Evolutionary conservation across 1,140 invertebrate genomes (phyloP), one percentile per base, ranked within the genome.

Genomic region (honey bee (Apis mellifera)): DNA sequence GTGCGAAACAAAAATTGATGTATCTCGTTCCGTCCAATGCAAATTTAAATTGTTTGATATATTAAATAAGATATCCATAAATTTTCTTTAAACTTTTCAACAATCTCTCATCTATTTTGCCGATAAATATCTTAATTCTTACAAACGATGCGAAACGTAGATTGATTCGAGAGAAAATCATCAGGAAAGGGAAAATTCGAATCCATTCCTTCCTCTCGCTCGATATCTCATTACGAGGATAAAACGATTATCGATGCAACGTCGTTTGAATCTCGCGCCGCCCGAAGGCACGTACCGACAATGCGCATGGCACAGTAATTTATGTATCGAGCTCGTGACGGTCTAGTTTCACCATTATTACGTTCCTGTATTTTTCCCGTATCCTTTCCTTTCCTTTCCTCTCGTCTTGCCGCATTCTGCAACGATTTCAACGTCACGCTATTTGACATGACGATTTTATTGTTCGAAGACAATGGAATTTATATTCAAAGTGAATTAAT

Each of bases 281-380:
- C 57, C 42, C 60, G 21, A 48, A 74, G 32, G 21, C 32, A 74
- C 9, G 15, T 50, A n/a, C 57, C 9, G 57, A 74, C 55, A 42
- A 55, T 57, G 15, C 32, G 12, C 55, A 26, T 57, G 57, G 55
- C 32, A 23, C 23, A 48, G 59, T 74, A 74, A 74, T 74, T 74
- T 74, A 74, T 74, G 72, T 60, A 74, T 74, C 32, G 57, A 15
- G 55, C 23, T 60, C 72, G 72, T 55, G 72, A 74, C 55, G 72
- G 32, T 74, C 72, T 74, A 74, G 57, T 74, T 74, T 74, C 72
- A 21, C 72, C 32, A 60, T 73, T 48, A 73, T 12, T 17, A 13
- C 57, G n/a, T 55, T 9, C 23, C 71, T 48, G 4, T 42, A 42
- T 57, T 12, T 26, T 9, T 15, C 23, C 2, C 21, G 17, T 57